phyloP scores from a whole-genome alignment of 2,888 invertebrate genomes.

The Strigamia crassipes region DNA sequence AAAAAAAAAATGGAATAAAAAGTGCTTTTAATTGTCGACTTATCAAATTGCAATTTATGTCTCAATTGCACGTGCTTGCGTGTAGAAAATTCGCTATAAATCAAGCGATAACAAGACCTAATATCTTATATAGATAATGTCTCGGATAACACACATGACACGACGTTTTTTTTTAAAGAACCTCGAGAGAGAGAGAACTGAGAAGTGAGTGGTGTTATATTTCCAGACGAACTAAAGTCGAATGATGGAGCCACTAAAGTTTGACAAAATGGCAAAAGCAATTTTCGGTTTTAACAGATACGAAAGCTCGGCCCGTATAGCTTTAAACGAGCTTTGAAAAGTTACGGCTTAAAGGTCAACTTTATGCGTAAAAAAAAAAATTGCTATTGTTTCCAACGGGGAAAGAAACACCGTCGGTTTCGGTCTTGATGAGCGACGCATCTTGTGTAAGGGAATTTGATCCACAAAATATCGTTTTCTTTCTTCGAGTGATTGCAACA shows the following conservation, averaged over 20 bases:
- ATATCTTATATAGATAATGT: background rate
- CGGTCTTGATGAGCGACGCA: background rate
- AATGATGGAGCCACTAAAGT: background rate
- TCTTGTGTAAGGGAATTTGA: background rate
- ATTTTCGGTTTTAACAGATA: background rate
- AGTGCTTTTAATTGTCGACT: background rate
- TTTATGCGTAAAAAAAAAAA: too few relatives aligned
- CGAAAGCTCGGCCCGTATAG: background rate
- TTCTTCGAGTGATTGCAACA: background rate
- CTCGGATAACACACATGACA: background rate
- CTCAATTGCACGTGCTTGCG: background rate
- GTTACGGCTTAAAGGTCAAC: background rate
- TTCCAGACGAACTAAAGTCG: background rate
- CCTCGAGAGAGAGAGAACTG: too few relatives aligned
- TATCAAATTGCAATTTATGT: background rate
- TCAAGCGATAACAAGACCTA: background rate
- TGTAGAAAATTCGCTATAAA: background rate
- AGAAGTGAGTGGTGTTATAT: background rate
- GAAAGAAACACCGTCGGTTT: too few relatives aligned
- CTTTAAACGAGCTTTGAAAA: background rate
- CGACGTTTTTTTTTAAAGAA: background rate
- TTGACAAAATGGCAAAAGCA: slow-evolving; percentile 6
- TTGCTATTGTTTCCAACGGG: too few relatives aligned
- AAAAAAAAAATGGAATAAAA: background rate
- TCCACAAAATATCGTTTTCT: background rate